A percentile compares a stretch with the other conserved stretches of the same genome.
These are phyloP conservation scores for Spongia lamella DNA, from an alignment of 37 sponge, comb jelly and placozoan genomes.

Conservation along the genomic window DNA sequence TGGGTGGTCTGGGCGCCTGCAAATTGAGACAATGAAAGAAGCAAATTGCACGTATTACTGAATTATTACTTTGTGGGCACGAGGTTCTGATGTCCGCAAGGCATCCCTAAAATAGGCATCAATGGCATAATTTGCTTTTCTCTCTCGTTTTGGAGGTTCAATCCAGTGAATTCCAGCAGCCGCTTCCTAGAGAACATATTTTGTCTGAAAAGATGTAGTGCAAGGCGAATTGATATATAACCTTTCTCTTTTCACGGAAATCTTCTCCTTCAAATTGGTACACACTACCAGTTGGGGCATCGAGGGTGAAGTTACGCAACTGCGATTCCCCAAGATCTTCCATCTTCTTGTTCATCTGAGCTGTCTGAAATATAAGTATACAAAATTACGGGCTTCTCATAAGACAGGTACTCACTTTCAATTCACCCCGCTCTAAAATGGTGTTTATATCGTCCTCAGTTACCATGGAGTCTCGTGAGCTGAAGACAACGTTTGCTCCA, in stretches of 20 bases:
- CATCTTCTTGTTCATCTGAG: conserved; percentile 74
- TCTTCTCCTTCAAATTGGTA: conserved; percentile 97
- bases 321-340: conserved; percentile 80
- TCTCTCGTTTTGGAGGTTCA: conserved; percentile 95
- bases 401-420: conserved; percentile 51
- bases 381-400: not conserved
- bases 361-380: conserved; percentile 46
- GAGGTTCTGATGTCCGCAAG: conserved; percentile 85
- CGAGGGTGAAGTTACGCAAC: conserved; percentile 87
- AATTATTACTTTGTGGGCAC: conserved; percentile 76
- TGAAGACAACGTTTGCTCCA: conserved; percentile 92
- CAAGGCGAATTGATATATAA: conserved; percentile 1
- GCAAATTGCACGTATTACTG: too few relatives aligned
- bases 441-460: conserved; percentile 88
- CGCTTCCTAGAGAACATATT: conserved; percentile 36
- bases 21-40: not conserved
- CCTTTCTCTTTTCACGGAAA: conserved; percentile 86
- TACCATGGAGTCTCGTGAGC: conserved; percentile 79
- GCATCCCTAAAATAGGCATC: conserved; percentile 97
- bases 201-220: too few relatives aligned
- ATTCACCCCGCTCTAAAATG: conserved; percentile 74
- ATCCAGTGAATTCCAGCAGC: conserved; percentile 83
- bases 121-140: conserved; percentile 96
- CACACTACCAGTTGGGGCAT: conserved; percentile 81
- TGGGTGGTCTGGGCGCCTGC: conserved; percentile 97